Conservation (phyloP, 1,140 invertebrate species). For the Lordiphosa collinella region DNA sequence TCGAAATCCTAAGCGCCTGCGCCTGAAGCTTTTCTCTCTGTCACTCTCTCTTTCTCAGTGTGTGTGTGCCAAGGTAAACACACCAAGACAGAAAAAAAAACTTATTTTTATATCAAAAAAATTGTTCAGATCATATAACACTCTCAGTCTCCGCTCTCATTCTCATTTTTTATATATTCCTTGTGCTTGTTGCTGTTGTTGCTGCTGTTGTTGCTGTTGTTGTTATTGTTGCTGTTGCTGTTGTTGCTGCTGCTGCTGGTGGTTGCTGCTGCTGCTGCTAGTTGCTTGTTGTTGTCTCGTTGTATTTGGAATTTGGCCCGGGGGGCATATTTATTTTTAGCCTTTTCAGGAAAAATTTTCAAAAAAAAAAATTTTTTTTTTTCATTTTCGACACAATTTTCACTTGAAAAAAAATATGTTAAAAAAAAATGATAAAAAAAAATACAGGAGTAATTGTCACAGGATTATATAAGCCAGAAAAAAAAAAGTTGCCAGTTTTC, state of each 20-base stretch:
- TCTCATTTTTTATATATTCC: constrained; percentile 28
- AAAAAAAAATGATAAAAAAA: constrained; percentile 47
- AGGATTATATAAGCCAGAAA: constrained; percentile 47
- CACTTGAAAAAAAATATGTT: constrained; percentile 58
- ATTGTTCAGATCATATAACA: constrained; percentile 69
- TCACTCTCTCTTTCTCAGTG: neutral
- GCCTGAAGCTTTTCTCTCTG: constrained; percentile 11
- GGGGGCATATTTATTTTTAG: constrained; percentile 62
- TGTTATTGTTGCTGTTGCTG: constrained; percentile 25
- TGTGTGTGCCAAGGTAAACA: constrained; percentile 61
- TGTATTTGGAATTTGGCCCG: constrained; percentile 32
- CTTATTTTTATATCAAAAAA: constrained; percentile 58
- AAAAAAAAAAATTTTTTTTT: constrained; percentile 34
- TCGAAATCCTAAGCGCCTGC: constrained; percentile 29
- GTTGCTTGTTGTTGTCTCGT: constrained; percentile 5
- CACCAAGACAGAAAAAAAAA: constrained; percentile 19
- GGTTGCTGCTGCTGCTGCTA: neutral
- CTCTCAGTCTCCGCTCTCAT: constrained; percentile 38
- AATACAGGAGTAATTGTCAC: constrained; percentile 20
- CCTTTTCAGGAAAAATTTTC: constrained; percentile 17
- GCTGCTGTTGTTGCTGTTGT: constrained; percentile 20
- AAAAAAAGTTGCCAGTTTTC: constrained; percentile 2
- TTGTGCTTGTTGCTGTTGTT: constrained; percentile 20
- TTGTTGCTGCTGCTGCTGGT: constrained; percentile 14
- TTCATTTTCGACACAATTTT: constrained; percentile 9